Base-by-base conservation (phyloP, 2,888 invertebrate species). In the Tenthredo distinguenda region DNA sequence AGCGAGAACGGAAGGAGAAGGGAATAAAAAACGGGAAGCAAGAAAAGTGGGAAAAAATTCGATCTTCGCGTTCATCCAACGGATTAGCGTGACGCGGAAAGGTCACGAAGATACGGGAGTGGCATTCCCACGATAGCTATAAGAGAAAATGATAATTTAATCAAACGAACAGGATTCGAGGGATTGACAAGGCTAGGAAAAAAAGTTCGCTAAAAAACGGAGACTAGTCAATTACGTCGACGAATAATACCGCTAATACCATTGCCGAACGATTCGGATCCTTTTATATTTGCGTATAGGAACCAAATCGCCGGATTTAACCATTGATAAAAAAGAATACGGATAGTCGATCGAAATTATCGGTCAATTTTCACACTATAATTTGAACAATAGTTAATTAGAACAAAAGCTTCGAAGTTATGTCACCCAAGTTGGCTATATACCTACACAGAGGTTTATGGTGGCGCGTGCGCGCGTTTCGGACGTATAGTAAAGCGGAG, bases 91-190 rank as follows among this genome's bases (percentile, higher is more conserved):
- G 62, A 81, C 81, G 62, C 21, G 15, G 12, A 62, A 62, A 62
- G 40, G 81, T 62, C 81, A 40, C 81, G 81, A 58, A 81, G n/a
- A 31, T 18, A n/a, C 34, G 37, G 72, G n/a, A n/a, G 68, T 9
- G 10, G 18, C 72, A 10, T 72, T 72, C 2, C 50, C 31, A 47
- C 50, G 50, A 50, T 77, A 47, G 50, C 47, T 74, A 74, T 18
- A 34, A 31, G 31, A 31, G 18, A 43, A 62, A 81, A 81, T 81
- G 81, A 81, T 81, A 81, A 81, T 81, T 81, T 81, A 81, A 81
- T 81, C 81, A 58, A 81, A 62, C 62, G 81, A 62, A 62, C 81
- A 81, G 81, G 62, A 62, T 81, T 34, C 62, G 62, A 62, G 81
- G 62, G 18, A 37, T 10, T 62, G 58, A 37, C 37, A n/a, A 40